phyloP scores from a whole-genome alignment of 2,888 invertebrate genomes.

The Amphipoea lucens region DNA sequence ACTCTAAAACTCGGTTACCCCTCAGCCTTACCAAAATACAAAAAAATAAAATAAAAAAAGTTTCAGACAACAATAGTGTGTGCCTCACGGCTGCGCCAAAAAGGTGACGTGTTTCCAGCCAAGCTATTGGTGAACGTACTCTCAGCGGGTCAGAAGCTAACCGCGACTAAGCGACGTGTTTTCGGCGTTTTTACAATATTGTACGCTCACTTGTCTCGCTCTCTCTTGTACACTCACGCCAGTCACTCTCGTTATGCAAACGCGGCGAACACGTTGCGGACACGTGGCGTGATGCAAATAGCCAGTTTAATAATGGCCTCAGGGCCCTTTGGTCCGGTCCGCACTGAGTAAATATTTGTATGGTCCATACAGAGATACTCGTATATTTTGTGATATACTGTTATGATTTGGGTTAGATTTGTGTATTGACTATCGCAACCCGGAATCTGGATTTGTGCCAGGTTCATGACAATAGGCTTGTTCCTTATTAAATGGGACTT shows the following conservation, averaged over 20 bases:
- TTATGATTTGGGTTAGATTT: background rate
- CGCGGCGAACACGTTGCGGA: background rate
- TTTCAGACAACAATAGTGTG: too few species aligned
- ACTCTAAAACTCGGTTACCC: too few species aligned
- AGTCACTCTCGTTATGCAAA: background rate
- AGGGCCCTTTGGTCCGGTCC: background rate
- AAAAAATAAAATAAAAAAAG: too few species aligned
- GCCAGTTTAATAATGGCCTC: background rate
- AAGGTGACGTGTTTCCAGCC: too few species aligned
- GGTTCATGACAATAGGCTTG: background rate
- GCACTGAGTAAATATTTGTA: constrained; percentile 29
- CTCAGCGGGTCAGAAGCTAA: too few species aligned
- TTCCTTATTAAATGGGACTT: too few species aligned
- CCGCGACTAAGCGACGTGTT: too few species aligned
- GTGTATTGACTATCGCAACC: background rate
- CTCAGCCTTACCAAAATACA: too few species aligned
- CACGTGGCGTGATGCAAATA: background rate
- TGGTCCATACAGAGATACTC: background rate
- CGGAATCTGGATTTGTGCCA: background rate
- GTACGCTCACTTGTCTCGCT: background rate
- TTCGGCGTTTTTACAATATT: too few species aligned
- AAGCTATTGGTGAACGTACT: too few species aligned
- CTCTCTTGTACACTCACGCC: background rate
- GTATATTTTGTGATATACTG: background rate
- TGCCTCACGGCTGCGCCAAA: too few species aligned